Evolutionary conservation across 2,797 vertebrate genomes (phyloP).

Genomic region (Acanthornis magna): DNA sequence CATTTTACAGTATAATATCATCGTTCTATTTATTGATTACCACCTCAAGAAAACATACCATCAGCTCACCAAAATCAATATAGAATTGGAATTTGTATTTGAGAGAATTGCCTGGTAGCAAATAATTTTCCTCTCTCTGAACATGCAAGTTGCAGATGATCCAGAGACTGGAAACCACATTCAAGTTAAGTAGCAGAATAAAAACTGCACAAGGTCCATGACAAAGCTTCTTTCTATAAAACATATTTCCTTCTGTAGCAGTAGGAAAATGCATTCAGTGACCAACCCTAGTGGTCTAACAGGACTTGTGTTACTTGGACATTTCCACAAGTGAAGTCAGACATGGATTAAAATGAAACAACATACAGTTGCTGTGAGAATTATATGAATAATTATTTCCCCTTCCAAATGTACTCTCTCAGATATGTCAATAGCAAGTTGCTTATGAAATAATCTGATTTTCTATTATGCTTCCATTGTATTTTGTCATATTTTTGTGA

Average conservation of each 20-base stretch:
- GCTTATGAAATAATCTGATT: neutral
- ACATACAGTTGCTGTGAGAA: neutral
- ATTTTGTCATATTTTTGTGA: neutral
- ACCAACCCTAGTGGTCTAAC: neutral
- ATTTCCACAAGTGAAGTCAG: neutral
- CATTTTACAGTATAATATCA: neutral
- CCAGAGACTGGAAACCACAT: neutral
- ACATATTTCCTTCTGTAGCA: neutral
- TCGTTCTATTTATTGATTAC: neutral
- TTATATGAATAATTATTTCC: neutral
- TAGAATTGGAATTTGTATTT: neutral
- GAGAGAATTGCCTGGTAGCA: neutral
- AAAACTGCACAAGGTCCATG: neutral
- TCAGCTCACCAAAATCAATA: neutral
- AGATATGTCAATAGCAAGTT: neutral
- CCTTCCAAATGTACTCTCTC: neutral
- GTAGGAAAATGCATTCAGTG: neutral
- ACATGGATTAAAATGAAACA: neutral
- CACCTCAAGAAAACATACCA: neutral
- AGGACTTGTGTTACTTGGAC: neutral
- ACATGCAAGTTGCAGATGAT: rapidly evolving
- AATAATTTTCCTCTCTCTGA: neutral
- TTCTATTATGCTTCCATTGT: neutral
- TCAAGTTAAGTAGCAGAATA: neutral
- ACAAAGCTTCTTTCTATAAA: neutral